Percentiles rank a stretch among this genome's conserved stretches.
Evolutionary conservation across 2,888 invertebrate species (phyloP).

Genomic region (Callinectes sapidus): DNA sequence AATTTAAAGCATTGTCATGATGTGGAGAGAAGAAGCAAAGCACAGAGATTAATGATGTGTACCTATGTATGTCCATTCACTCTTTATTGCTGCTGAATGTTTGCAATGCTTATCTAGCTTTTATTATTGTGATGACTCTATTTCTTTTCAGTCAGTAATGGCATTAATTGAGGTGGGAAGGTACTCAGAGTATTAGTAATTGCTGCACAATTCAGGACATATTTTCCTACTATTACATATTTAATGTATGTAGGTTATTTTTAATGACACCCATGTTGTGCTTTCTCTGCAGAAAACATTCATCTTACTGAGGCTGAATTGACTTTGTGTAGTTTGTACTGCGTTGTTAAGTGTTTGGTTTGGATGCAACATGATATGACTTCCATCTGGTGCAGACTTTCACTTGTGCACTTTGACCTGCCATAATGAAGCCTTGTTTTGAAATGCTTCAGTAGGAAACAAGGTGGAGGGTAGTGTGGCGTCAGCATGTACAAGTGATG

Average conservation of each 20-base stretch:
- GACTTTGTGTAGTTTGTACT: not conserved
- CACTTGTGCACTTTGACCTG: not conserved
- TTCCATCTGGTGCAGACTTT: not conserved
- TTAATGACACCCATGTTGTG: constrained; percentile 13
- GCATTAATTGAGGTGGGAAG: not conserved
- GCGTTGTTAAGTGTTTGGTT: not conserved
- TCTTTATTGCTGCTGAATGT: not conserved
- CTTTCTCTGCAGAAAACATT: not conserved
- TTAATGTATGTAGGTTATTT: constrained; percentile 41
- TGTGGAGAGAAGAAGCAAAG: not conserved
- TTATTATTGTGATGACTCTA: not conserved
- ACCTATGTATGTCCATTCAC: not conserved
- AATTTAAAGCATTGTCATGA: too few relatives aligned
- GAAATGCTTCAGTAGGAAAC: constrained; percentile 33
- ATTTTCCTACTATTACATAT: not conserved
- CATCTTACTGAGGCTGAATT: not conserved
- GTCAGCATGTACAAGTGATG: not conserved
- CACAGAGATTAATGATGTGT: not conserved
- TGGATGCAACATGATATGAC: not conserved
- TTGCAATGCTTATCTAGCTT: not conserved
- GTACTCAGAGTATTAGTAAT: not conserved
- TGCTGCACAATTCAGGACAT: not conserved
- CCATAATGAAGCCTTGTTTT: constrained; percentile 43
- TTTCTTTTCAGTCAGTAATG: not conserved
- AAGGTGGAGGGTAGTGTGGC: constrained; percentile 14